These are phyloP conservation scores for Eupelmus urozonus DNA, from an alignment of 2,888 invertebrate species.

Conservation along the genomic window DNA sequence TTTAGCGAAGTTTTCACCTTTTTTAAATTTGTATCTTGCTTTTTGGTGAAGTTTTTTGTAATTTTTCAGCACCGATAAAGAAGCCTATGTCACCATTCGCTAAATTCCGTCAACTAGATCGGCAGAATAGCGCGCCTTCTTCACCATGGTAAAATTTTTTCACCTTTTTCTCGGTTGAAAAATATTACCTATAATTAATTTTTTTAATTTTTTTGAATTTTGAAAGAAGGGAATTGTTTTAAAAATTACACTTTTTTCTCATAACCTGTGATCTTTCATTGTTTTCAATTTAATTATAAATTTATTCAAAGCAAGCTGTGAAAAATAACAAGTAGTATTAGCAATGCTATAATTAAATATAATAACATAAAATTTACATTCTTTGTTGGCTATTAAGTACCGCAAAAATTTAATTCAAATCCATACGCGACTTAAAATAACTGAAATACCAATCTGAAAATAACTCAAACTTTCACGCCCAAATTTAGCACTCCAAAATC, in stretches of 20 bases:
- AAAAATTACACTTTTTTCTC: too few species aligned
- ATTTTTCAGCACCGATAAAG: constrained; percentile 72
- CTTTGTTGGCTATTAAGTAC: constrained; percentile 10
- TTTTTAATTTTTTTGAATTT: too few species aligned
- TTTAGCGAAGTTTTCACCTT: constrained; percentile 29
- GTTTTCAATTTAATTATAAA: too few species aligned
- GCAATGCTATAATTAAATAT: constrained; percentile 2
- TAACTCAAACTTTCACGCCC: constrained; percentile 51
- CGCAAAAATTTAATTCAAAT: constrained; percentile 25
- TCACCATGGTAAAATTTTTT: constrained; percentile 83
- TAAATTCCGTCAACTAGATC: constrained; percentile 94
- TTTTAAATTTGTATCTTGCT: background rate
- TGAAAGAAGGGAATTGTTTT: too few species aligned
- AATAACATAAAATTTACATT: constrained; percentile 1
- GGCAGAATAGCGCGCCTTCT: constrained; percentile 87
- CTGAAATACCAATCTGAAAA: constrained; percentile 33
- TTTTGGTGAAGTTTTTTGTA: constrained; percentile 1
- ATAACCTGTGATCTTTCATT: too few species aligned
- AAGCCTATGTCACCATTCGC: constrained; percentile 92
- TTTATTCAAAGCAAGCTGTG: too few species aligned
- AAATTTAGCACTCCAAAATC: constrained; percentile 86
- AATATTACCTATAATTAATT: too few species aligned
- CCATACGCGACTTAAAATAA: constrained; percentile 2
- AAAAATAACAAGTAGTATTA: too few species aligned
- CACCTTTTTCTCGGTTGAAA: background rate